Percentiles rank a stretch among this genome's conserved stretches.
These are phyloP conservation scores for Spilarctia lutea DNA, from an alignment of 2,888 invertebrate genomes.

Conservation along the genomic window DNA sequence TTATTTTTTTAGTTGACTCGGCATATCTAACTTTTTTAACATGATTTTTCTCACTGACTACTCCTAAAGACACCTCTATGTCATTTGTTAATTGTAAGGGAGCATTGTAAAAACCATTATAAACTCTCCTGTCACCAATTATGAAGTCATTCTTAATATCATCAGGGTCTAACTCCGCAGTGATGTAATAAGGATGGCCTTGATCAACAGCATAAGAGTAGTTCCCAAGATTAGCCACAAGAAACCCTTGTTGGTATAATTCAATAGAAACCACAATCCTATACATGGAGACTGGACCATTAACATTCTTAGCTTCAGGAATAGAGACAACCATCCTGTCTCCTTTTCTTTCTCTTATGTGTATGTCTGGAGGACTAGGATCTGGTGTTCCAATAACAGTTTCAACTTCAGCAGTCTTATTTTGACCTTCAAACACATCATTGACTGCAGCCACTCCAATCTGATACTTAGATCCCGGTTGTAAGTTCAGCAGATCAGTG, in stretches of 20 bases:
- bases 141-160: constrained; percentile 89
- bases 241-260: constrained; percentile 88
- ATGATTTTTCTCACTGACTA: constrained; percentile 89
- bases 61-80: constrained; percentile 90
- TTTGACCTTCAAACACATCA: constrained; percentile 86
- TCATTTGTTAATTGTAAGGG: constrained; percentile 88
- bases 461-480: constrained; percentile 92
- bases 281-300: constrained; percentile 92
- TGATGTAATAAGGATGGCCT: constrained; percentile 92
- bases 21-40: constrained; percentile 89
- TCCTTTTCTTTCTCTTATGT: constrained; percentile 87
- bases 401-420: constrained; percentile 85
- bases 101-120: constrained; percentile 92
- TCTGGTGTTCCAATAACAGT: constrained; percentile 91
- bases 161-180: constrained; percentile 91
- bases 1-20: constrained; percentile 83
- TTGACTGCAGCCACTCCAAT: constrained; percentile 90
- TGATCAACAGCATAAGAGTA: constrained; percentile 89
- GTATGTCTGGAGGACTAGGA: constrained; percentile 90
- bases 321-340: constrained; percentile 89
- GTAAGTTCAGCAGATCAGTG: constrained; percentile 87
- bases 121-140: constrained; percentile 91
- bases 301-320: constrained; percentile 89
- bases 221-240: constrained; percentile 87
- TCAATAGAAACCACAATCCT: constrained; percentile 91